Evolutionary conservation across 2,888 invertebrate species (phyloP).

Genomic region (Hemithea aestivaria): DNA sequence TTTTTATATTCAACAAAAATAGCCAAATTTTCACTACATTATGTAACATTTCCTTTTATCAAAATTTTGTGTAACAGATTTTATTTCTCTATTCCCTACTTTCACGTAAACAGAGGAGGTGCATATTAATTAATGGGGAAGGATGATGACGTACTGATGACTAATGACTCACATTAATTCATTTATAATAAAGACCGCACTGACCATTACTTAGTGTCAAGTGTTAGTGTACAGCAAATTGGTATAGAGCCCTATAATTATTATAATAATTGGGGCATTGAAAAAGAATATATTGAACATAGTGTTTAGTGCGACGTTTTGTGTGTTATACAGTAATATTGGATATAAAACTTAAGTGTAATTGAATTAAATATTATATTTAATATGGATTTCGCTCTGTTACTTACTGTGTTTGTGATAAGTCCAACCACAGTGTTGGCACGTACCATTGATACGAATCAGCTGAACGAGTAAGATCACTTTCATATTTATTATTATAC

Average conservation of each 20-base stretch:
- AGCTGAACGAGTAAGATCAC: conserved; percentile 16
- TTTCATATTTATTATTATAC: conserved; percentile 3
- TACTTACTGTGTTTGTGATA: conserved; percentile 35
- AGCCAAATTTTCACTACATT: no score
- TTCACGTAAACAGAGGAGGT: no score
- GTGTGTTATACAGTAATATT: conserved; percentile 23
- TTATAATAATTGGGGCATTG: conserved; percentile 19
- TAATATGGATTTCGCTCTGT: conserved; percentile 34
- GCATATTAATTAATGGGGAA: no score
- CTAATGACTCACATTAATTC: conserved; percentile 8
- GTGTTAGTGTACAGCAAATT: conserved; percentile 26
- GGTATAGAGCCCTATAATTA: conserved; percentile 38
- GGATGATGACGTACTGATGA: neutral
- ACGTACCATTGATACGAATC: conserved; percentile 28
- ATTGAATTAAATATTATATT: conserved; percentile 21
- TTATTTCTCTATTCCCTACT: no score
- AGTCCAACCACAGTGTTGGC: conserved; percentile 29
- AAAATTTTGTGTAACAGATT: no score
- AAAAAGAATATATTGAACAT: no score
- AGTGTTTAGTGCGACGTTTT: no score
- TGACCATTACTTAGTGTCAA: conserved; percentile 27
- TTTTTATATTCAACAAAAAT: no score
- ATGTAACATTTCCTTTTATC: no score
- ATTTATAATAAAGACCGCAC: conserved; percentile 7
- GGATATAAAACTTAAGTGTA: conserved; percentile 29